Conservation (phyloP, 92 coral and sea anemone genomes). For the Porites rus region DNA sequence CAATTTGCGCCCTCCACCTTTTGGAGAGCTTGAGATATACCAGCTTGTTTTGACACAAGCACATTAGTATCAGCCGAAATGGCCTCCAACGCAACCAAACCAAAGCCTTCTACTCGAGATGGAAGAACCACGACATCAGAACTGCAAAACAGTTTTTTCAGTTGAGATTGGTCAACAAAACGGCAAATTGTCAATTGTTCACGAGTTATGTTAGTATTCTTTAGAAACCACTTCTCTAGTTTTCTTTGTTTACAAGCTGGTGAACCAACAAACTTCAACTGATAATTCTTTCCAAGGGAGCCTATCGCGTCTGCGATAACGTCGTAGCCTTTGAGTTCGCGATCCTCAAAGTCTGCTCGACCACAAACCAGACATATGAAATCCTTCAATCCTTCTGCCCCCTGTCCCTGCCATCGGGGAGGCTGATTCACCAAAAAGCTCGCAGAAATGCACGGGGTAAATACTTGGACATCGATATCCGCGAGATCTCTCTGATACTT, state of each 20-base stretch:
- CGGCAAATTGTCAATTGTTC: background rate
- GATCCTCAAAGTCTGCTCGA: background rate
- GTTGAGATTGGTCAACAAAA: background rate
- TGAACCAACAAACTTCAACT: constrained; percentile 2
- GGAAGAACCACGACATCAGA: constrained; percentile 17
- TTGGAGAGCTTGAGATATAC: background rate
- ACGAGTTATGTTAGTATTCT: background rate
- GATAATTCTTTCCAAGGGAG: background rate
- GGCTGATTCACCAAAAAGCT: background rate
- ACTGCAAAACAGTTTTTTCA: background rate
- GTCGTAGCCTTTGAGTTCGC: constrained; percentile 2
- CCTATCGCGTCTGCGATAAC: constrained; percentile 1
- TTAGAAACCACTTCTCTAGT: constrained; percentile 4
- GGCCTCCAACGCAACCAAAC: constrained; percentile 9
- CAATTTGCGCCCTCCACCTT: background rate
- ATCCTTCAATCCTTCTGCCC: background rate
- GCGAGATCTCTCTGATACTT: background rate
- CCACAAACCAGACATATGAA: background rate
- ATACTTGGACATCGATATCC: background rate
- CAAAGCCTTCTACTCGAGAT: constrained; percentile 35
- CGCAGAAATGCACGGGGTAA: constrained; percentile 14
- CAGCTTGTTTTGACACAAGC: background rate
- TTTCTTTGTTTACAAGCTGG: background rate
- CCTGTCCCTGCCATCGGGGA: background rate
- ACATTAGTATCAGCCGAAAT: background rate